phyloP scores from a whole-genome alignment of 64 coral and sea anemone genomes.

The Montipora cactus region DNA sequence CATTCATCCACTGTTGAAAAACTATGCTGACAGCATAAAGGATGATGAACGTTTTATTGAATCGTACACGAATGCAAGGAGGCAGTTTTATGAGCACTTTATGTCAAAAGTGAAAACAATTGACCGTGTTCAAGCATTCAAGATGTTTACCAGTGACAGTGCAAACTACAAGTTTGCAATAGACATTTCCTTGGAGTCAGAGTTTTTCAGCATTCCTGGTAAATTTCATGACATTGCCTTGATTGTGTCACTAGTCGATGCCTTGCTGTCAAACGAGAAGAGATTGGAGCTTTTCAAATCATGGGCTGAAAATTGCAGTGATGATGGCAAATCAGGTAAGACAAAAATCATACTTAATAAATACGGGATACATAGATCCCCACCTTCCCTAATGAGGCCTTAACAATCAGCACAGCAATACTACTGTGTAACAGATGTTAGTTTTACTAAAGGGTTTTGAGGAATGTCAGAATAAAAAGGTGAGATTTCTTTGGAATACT shows the following conservation, averaged over 20 bases:
- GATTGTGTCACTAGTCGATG: slow-evolving; percentile 30
- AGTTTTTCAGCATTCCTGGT: slow-evolving; percentile 29
- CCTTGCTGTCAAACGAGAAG: slow-evolving; percentile 11
- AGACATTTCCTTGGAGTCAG: slow-evolving; percentile 48
- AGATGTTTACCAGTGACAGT: slow-evolving; percentile 7
- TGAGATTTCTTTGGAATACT: too few relatives aligned
- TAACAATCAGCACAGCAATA: too few relatives aligned
- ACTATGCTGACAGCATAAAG: too few relatives aligned
- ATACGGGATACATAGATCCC: too few relatives aligned
- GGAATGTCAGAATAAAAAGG: too few relatives aligned
- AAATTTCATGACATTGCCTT: slow-evolving; percentile 37
- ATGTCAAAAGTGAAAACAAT: neutral
- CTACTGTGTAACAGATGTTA: too few relatives aligned
- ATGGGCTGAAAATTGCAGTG: slow-evolving; percentile 3
- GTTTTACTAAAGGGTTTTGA: too few relatives aligned
- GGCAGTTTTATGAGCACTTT: slow-evolving; percentile 17
- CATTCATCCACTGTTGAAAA: too few relatives aligned
- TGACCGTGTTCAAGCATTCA: slow-evolving; percentile 34
- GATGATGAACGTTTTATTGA: too few relatives aligned
- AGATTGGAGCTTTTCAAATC: slow-evolving; percentile 15
- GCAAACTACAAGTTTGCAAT: slow-evolving; percentile 45
- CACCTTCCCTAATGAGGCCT: too few relatives aligned
- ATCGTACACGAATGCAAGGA: slow-evolving; percentile 9
- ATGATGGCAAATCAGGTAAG: neutral
- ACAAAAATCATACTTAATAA: too few relatives aligned